These are phyloP conservation scores for Hypotaenidia philippensis DNA, from an alignment of 2,797 vertebrate genomes.

Conservation along the genomic window DNA sequence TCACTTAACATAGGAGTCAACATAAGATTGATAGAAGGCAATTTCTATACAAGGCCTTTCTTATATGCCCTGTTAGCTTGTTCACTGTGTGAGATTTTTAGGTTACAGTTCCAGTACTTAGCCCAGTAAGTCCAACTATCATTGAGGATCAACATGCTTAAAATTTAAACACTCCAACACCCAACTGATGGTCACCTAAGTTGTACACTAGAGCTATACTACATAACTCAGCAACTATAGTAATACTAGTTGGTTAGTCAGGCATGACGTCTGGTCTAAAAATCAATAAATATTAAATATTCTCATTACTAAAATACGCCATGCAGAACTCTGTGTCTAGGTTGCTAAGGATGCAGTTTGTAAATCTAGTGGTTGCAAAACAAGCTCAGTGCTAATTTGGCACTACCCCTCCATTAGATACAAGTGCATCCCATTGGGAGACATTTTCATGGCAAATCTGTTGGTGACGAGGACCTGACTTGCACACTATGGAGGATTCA, in stretches of 20 bases:
- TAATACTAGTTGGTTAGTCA: not conserved
- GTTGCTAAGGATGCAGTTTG: not conserved
- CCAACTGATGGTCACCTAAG: not conserved
- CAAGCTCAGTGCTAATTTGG: not conserved
- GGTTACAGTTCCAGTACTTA: not conserved
- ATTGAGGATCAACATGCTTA: not conserved
- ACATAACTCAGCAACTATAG: not conserved
- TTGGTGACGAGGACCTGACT: not conserved
- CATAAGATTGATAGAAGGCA: not conserved
- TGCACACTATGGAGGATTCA: not conserved
- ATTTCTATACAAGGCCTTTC: fast-evolving
- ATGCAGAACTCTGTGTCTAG: not conserved
- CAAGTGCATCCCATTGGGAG: not conserved
- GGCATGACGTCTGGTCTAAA: not conserved
- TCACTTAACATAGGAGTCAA: not conserved
- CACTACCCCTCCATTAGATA: not conserved
- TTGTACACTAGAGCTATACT: not conserved
- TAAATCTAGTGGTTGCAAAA: not conserved
- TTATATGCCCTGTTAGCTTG: not conserved
- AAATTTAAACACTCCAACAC: not conserved
- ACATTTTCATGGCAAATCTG: not conserved
- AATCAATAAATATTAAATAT: not conserved
- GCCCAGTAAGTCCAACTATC: not conserved
- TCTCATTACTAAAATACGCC: not conserved
- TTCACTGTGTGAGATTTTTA: not conserved